Conservation (phyloP, 2,797 vertebrate species). For the Microctenopoma stevenorrisi region DNA sequence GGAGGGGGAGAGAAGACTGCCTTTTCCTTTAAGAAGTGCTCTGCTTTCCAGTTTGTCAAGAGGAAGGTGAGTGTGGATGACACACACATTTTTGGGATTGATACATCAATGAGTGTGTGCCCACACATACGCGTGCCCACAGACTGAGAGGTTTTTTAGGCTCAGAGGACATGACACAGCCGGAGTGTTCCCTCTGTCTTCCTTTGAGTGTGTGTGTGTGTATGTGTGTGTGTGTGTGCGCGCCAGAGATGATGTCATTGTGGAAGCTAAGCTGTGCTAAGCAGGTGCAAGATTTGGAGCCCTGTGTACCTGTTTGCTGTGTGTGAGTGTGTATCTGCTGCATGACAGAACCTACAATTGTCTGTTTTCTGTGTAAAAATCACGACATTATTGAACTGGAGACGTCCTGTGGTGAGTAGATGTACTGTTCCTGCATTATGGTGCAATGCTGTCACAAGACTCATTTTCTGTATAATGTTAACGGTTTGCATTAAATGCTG, state of each 20-base stretch:
- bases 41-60: constrained; percentile 98
- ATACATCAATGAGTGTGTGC: constrained; percentile 9
- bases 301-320: constrained; percentile 33
- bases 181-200: constrained; percentile 35
- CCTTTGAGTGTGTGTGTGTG: constrained; percentile 20
- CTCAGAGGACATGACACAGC: constrained; percentile 50
- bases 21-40: constrained; percentile 98
- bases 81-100: constrained; percentile 17
- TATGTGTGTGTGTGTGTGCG: background rate
- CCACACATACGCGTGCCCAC: constrained; percentile 18
- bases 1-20: constrained; percentile 82
- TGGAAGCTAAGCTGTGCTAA: constrained; percentile 43
- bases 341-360: constrained; percentile 50
- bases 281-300: constrained; percentile 38
- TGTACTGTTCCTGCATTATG: constrained; percentile 38
- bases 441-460: constrained; percentile 46
- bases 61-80: constrained; percentile 90
- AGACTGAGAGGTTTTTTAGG: constrained; percentile 21
- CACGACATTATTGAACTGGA: constrained; percentile 43
- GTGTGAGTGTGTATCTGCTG: constrained; percentile 24
- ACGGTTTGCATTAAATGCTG: constrained; percentile 19
- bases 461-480: constrained; percentile 26
- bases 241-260: constrained; percentile 76
- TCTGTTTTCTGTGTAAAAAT: constrained; percentile 30
- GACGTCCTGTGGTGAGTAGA: constrained; percentile 19